Base-by-base conservation (phyloP, 2,797 vertebrate species). In the Anguilla megastoma region DNA sequence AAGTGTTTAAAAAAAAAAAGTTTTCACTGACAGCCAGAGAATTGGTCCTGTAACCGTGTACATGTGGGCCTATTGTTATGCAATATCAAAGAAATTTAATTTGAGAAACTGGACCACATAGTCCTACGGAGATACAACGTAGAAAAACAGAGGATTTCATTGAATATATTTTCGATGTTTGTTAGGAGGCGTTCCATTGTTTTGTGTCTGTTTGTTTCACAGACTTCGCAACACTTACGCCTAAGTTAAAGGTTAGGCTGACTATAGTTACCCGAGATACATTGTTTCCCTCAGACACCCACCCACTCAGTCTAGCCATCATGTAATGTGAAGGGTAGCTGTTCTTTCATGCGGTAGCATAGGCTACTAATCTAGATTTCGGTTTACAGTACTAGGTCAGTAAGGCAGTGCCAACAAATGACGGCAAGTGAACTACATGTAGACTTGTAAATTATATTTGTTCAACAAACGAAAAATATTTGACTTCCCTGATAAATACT, bases 11-110 rank as follows among this genome's bases (percentile, higher is more conserved):
- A n/a, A 80, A 6, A 6, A 16, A 3, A 12, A 10, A 50, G 79
- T 76, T 76, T 76, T 76, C 66, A n/a, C 3, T 80, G 14, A 76
- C 33, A 33, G 0, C 33, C 71, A 80, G 41, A 21, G 1, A 52
- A 48, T 10, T 50, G 54, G 79, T 50, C 45, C 21, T 50, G 79
- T 83, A 24, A 24, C 41, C 9, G 10, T 27, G 71, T 76, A 36
- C 30, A 76, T 41, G 21, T 18, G 48, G 79, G 79, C 79, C 45
- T 83, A 80, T 52, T 83, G 45, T 83, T 83, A 83, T 50, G 79
- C 79, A 83, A n/a, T 83, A 4, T 76, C 30, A 56, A 52, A 36
- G 30, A 12, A 16, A 76, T 36, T 76, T 76, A 0, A 16, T 41
- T 76, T 41, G 30, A 6, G 3, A 76, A 41, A 76, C 71, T 41